These are phyloP conservation scores for Microctonus hyperodae DNA, from an alignment of 2,888 invertebrate genomes.

Conservation along the genomic window DNA sequence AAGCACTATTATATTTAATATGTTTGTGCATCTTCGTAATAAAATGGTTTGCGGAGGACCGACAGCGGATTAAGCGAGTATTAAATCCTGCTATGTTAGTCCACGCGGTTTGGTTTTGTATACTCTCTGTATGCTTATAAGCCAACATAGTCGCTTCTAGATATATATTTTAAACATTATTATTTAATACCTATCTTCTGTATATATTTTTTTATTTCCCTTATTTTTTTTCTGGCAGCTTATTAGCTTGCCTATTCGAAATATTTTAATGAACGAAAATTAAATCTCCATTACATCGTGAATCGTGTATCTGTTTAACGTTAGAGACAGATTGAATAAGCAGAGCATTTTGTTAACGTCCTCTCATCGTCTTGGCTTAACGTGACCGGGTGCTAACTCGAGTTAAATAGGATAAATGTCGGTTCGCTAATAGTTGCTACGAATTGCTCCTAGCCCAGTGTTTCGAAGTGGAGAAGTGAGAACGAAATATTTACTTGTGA, in stretches of 20 bases:
- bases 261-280: constrained; percentile 21
- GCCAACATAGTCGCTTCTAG: neutral
- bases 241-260: neutral
- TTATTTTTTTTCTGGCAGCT: neutral
- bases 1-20: constrained; percentile 41
- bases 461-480: constrained; percentile 25
- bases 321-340: constrained; percentile 29
- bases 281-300: constrained; percentile 26
- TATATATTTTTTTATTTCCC: no score
- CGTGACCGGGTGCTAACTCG: constrained; percentile 49
- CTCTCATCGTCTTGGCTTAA: constrained; percentile 30
- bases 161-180: neutral
- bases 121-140: constrained; percentile 3
- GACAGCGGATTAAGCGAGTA: constrained; percentile 19
- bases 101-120: constrained; percentile 24
- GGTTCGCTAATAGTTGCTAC: constrained; percentile 58
- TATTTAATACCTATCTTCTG: neutral
- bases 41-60: constrained; percentile 41
- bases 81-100: constrained; percentile 19
- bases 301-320: constrained; percentile 25
- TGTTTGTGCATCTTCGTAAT: constrained; percentile 41
- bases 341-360: constrained; percentile 29
- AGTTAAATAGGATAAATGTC: constrained; percentile 58
- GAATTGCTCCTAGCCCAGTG: constrained; percentile 45
- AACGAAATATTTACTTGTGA: constrained; percentile 23